Percentiles rank a stretch among this genome's conserved stretches.
These are phyloP conservation scores for Heliocidaris tuberculata DNA, from an alignment of 35 echinoderm and acorn worm genomes.

Conservation along the genomic window DNA sequence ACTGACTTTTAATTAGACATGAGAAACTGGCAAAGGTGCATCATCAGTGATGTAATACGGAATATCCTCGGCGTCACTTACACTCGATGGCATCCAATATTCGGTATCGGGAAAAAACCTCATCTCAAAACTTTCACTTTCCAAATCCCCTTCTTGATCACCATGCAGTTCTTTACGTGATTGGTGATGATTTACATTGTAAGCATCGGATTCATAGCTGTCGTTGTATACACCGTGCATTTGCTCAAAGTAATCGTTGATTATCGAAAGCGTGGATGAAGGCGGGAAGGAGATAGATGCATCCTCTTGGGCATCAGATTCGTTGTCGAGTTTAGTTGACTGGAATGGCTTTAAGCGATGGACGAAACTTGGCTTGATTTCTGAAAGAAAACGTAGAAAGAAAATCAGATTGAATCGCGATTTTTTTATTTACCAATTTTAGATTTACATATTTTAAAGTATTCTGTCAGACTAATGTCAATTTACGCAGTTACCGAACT, in stretches of 20 bases:
- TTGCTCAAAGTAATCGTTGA: slow-evolving; percentile 14
- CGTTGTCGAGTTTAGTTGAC: not conserved
- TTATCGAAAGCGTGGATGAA: not conserved
- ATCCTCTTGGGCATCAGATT: not conserved
- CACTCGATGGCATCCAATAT: not conserved
- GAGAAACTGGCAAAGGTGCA: not conserved
- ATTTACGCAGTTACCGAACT: too few species aligned
- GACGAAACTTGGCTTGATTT: not conserved
- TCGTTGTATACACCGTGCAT: slow-evolving; percentile 12
- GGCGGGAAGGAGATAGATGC: not conserved
- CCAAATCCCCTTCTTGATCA: not conserved
- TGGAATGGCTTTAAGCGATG: not conserved
- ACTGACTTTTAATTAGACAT: not conserved
- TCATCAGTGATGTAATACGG: slow-evolving; percentile 26
- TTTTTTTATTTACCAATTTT: too few species aligned
- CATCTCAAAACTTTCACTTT: not conserved
- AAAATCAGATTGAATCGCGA: not conserved
- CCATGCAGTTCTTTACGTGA: not conserved
- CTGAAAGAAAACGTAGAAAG: not conserved
- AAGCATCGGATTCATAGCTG: not conserved
- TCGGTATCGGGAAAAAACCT: slow-evolving; percentile 18
- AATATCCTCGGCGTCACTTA: not conserved
- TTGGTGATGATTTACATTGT: not conserved
- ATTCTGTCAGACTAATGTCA: too few species aligned
- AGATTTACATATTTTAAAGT: too few species aligned